phyloP scores from a whole-genome alignment of 2,113 vertebrate genomes.

The Ophthalmolycus amberensis region DNA sequence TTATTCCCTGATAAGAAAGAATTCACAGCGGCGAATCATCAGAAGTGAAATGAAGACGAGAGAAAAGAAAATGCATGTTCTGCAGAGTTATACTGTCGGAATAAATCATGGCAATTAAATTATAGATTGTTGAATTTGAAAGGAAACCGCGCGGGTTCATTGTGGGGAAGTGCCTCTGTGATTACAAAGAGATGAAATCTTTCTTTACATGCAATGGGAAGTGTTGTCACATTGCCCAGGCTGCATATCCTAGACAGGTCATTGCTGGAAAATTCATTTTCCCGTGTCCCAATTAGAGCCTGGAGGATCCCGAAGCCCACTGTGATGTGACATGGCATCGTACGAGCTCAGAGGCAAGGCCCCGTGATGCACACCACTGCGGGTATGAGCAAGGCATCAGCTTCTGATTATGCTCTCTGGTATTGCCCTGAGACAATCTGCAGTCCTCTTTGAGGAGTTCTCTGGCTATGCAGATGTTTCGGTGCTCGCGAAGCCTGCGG shows the following conservation, averaged over 20 bases:
- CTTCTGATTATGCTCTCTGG: slow-evolving; percentile 63
- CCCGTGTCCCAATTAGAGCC: slow-evolving; percentile 77
- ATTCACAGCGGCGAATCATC: slow-evolving; percentile 61
- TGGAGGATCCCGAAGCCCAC: slow-evolving; percentile 60
- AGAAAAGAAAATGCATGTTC: slow-evolving; percentile 52
- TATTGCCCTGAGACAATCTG: slow-evolving; percentile 60
- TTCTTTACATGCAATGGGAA: slow-evolving; percentile 66
- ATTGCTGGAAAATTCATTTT: slow-evolving; percentile 74
- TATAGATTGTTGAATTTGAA: slow-evolving; percentile 78
- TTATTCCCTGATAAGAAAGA: slow-evolving; percentile 55
- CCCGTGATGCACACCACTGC: slow-evolving; percentile 29
- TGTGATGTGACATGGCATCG: slow-evolving; percentile 71
- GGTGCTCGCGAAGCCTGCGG: slow-evolving; percentile 45
- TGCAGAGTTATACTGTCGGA: slow-evolving; percentile 69
- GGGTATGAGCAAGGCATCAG: slow-evolving; percentile 67
- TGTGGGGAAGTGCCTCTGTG: slow-evolving; percentile 64
- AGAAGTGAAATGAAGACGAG: slow-evolving; percentile 57
- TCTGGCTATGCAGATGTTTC: slow-evolving; percentile 72
- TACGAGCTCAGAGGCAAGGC: slow-evolving; percentile 55
- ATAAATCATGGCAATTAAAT: slow-evolving; percentile 81
- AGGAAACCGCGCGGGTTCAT: slow-evolving; percentile 76
- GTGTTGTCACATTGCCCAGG: slow-evolving; percentile 66
- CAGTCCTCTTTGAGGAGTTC: slow-evolving; percentile 66
- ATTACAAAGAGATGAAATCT: slow-evolving; percentile 71
- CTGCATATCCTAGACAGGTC: slow-evolving; percentile 67